These are phyloP conservation scores for Bombus consobrinus DNA, from an alignment of 1,140 invertebrate species.

Conservation along the genomic window DNA sequence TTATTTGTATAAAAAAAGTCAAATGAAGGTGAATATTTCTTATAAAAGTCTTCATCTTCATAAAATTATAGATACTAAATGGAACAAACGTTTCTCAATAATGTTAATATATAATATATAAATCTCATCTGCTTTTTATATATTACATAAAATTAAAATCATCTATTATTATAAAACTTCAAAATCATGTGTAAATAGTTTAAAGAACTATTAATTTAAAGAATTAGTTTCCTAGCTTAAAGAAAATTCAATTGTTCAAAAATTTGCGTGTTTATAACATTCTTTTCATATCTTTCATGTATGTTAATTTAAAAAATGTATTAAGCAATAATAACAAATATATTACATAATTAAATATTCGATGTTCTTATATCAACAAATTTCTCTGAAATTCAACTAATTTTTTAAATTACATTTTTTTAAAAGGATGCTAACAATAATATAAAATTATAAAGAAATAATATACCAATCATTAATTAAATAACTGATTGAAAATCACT, in stretches of 20 bases:
- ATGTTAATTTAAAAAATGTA: background rate
- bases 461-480: background rate
- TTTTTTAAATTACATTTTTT: background rate
- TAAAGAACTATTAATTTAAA: no score
- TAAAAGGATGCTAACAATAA: background rate
- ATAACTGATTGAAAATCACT: constrained; percentile 32
- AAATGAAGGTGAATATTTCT: background rate
- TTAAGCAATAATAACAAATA: background rate
- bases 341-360: background rate
- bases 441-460: background rate
- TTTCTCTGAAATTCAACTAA: background rate
- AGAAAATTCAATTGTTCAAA: background rate
- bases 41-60: background rate
- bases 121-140: background rate
- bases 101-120: background rate
- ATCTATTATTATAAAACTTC: background rate
- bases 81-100: background rate
- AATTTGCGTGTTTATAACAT: background rate
- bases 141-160: background rate
- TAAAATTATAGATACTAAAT: background rate
- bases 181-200: background rate
- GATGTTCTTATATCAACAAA: background rate
- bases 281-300: background rate
- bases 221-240: no score
- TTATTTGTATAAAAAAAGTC: background rate